Evolutionary conservation across 2,888 invertebrate species (phyloP).

Genomic region (Caradrina kadenii): DNA sequence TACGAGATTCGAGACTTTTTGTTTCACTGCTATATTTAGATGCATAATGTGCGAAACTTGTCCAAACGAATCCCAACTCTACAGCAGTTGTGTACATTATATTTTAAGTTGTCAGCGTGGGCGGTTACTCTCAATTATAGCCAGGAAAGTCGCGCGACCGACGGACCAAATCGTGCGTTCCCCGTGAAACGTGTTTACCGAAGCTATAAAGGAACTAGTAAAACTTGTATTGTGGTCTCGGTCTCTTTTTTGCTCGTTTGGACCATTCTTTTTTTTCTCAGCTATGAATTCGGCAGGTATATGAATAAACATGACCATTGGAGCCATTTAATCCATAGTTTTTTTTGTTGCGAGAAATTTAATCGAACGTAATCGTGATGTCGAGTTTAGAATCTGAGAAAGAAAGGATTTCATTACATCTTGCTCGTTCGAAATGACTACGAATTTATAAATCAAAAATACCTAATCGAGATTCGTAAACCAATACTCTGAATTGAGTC

Average conservation of each 20-base stretch:
- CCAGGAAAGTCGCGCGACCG: slow-evolving; percentile 67
- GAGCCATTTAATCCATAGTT: slow-evolving; percentile 38
- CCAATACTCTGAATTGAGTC: slow-evolving; percentile 69
- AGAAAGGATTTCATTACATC: slow-evolving; percentile 22
- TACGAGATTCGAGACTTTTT: slow-evolving; percentile 83
- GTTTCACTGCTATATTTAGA: slow-evolving; percentile 79
- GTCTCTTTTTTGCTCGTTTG: slow-evolving; percentile 73
- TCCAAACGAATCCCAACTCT: slow-evolving; percentile 76
- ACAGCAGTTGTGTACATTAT: slow-evolving; percentile 69
- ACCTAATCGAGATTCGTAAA: slow-evolving; percentile 36
- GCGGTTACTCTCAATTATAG: slow-evolving; percentile 74
- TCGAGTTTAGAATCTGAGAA: slow-evolving; percentile 22
- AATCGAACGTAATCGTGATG: slow-evolving; percentile 23
- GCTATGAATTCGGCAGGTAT: slow-evolving; percentile 65
- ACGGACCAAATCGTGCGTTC: slow-evolving; percentile 81
- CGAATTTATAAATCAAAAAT: slow-evolving; percentile 51
- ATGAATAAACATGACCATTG: slow-evolving; percentile 62
- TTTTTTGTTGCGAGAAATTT: slow-evolving; percentile 38
- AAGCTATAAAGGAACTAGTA: slow-evolving; percentile 84
- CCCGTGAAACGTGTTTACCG: slow-evolving; percentile 81
- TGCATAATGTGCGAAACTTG: slow-evolving; percentile 69
- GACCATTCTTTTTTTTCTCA: slow-evolving; percentile 62
- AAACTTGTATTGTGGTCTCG: slow-evolving; percentile 79
- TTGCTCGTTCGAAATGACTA: slow-evolving; percentile 28
- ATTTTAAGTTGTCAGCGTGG: slow-evolving; percentile 71